Conservation (phyloP, 2,888 invertebrate genomes). For the Sericinus montela region DNA sequence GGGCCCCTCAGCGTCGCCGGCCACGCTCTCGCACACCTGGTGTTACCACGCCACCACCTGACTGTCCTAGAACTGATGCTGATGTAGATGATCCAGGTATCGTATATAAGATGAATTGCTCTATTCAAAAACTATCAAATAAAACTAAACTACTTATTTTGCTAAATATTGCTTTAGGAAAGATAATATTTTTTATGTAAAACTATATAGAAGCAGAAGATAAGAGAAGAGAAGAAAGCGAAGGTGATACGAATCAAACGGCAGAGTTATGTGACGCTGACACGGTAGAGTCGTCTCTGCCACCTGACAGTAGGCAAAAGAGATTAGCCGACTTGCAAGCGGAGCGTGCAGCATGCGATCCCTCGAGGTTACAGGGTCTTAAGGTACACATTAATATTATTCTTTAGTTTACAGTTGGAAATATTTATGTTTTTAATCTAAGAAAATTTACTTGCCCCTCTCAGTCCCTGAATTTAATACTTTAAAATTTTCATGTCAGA, state of each 20-base stretch:
- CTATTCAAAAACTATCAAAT: no score
- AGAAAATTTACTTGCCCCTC: no score
- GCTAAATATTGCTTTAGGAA: no score
- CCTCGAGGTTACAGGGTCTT: constrained; percentile 86
- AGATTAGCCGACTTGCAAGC: constrained; percentile 84
- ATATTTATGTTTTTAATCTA: no score
- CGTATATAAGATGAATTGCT: no score
- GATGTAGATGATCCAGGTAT: constrained; percentile 42
- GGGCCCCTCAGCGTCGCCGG: constrained; percentile 52
- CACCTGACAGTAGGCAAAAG: constrained; percentile 83
- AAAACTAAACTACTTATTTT: no score
- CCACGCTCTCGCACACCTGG: constrained; percentile 28
- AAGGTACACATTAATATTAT: constrained; percentile 48
- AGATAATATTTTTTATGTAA: no score
- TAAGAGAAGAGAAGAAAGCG: constrained; percentile 68
- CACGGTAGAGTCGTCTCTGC: constrained; percentile 84
- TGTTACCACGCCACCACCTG: constrained; percentile 31
- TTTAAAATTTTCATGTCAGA: no score
- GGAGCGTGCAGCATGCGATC: constrained; percentile 89
- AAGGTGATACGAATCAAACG: constrained; percentile 76
- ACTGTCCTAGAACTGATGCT: constrained; percentile 56
- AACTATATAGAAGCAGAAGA: constrained; percentile 50
- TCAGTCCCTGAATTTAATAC: no score
- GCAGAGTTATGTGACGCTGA: constrained; percentile 80
- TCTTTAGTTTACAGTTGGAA: no score